Base-by-base conservation (phyloP, 1,140 invertebrate species). In the Drosophila miranda region DNA sequence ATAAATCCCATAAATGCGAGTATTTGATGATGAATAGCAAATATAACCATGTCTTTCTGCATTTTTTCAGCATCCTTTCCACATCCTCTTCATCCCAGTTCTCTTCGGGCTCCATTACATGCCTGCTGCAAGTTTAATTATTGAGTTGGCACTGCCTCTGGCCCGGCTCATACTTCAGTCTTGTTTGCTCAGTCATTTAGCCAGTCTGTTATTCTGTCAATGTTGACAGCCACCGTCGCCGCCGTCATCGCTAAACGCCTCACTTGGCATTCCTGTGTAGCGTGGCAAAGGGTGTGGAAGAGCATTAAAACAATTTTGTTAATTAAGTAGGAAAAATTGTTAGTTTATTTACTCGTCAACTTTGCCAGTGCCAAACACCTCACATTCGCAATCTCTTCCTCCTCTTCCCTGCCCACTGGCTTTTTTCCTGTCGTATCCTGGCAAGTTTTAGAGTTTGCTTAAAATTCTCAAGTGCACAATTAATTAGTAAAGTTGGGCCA, bases 241-340 rank as follows among this genome's bases (percentile, higher is more conserved):
- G 55, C 46, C 50, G 54, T 41, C 76, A 38, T 60, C 41, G 46
- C 74, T 70, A 59, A 59, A 78, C 79, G 79, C 79, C 57, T 78
- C 79, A 71, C 53, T 83, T 83, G 79, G 54, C 70, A 67, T 68
- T 55, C 56, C 43, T 60, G 63, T 56, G 13, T 13, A 6, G 55
- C 42, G 21, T 5, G 11, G 51, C 41, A 2, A n/a, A 16, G 28
- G 14, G 60, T 19, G 53, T 38, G 57, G 44, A 51, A 59, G 62
- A 64, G 75, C 78, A 87, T 88, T 88, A 88, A 83, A 87, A 87
- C 83, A 87, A 87, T 88, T 87, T 87, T 87, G 83, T 87, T 87
- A 87, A 87, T 87, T 88, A 87, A 87, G 82, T 88, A 88, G 75
- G 83, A 88, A 88, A 86, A 86, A 86, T 86, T 87, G 74, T 81